A percentile compares a stretch with the other conserved stretches of the same genome.
Evolutionary conservation across 1,140 invertebrate species (phyloP).

Genomic region (Lanistes nyassanus): DNA sequence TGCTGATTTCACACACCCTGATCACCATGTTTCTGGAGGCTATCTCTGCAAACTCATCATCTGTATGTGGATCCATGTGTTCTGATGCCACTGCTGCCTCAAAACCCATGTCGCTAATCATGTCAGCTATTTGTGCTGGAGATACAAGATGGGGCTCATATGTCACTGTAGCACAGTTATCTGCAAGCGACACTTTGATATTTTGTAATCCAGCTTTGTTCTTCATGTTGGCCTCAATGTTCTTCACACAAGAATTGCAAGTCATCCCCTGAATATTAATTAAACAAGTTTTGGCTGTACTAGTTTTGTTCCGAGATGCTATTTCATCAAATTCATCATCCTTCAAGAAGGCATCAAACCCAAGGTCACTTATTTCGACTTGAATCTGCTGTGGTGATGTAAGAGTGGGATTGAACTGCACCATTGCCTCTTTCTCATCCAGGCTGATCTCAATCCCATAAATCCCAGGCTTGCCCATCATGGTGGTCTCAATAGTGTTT

Average conservation of each 20-base stretch:
- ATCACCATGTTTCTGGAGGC: constrained; percentile 24
- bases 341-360: constrained; percentile 55
- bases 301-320: constrained; percentile 17
- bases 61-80: not conserved
- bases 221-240: constrained; percentile 59
- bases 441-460: constrained; percentile 69
- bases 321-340: constrained; percentile 23
- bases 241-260: constrained; percentile 66
- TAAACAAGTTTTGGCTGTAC: not conserved
- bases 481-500: constrained; percentile 59
- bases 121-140: constrained; percentile 43
- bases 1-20: constrained; percentile 37
- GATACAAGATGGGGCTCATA: constrained; percentile 49
- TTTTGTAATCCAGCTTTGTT: constrained; percentile 52
- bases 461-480: constrained; percentile 52
- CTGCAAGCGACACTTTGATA: constrained; percentile 69
- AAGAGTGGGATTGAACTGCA: constrained; percentile 51
- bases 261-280: constrained; percentile 63
- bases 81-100: constrained; percentile 39
- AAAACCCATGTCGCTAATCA: constrained; percentile 65
- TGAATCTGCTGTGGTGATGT: constrained; percentile 44
- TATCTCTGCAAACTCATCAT: constrained; percentile 22
- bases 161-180: constrained; percentile 51
- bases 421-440: constrained; percentile 51
- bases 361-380: constrained; percentile 65